Percentiles rank a stretch among this genome's conserved stretches.
phyloP scores from a whole-genome alignment of 2,888 invertebrate genomes.

The Lasioglossum malachurum region DNA sequence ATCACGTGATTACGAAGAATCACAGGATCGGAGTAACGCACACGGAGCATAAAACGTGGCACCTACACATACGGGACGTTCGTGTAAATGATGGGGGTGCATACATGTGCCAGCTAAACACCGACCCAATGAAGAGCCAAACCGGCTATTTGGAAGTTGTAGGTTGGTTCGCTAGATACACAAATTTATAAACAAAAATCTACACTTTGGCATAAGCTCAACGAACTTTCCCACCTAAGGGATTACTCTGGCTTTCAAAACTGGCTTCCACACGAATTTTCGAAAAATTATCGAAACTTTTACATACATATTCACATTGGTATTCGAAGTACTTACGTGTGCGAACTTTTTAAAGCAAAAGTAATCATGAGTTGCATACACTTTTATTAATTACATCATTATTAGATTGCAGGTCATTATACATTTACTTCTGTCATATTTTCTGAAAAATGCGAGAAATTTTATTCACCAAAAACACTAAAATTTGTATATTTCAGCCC shows the following conservation, averaged over 20 bases:
- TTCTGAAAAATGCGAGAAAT: background rate
- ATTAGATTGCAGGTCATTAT: background rate
- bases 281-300: background rate
- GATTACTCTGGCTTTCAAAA: background rate
- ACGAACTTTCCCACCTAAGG: background rate
- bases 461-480: background rate
- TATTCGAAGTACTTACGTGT: background rate
- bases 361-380: background rate
- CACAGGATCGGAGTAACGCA: constrained; percentile 93
- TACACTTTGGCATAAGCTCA: background rate
- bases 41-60: constrained; percentile 93
- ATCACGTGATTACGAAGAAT: constrained; percentile 96
- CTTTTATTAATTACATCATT: background rate
- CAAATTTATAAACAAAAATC: background rate
- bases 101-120: constrained; percentile 93
- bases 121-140: constrained; percentile 91
- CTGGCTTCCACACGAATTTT: background rate
- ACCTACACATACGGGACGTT: constrained; percentile 92
- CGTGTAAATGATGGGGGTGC: constrained; percentile 92
- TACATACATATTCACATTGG: background rate
- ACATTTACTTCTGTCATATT: background rate
- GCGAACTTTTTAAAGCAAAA: background rate
- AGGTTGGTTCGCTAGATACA: constrained; percentile 85
- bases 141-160: constrained; percentile 89
- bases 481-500: background rate